Percentiles rank a stretch among this genome's conserved stretches.
phyloP scores from a whole-genome alignment of 2,797 vertebrate genomes.

The Coracias cyanogaster region DNA sequence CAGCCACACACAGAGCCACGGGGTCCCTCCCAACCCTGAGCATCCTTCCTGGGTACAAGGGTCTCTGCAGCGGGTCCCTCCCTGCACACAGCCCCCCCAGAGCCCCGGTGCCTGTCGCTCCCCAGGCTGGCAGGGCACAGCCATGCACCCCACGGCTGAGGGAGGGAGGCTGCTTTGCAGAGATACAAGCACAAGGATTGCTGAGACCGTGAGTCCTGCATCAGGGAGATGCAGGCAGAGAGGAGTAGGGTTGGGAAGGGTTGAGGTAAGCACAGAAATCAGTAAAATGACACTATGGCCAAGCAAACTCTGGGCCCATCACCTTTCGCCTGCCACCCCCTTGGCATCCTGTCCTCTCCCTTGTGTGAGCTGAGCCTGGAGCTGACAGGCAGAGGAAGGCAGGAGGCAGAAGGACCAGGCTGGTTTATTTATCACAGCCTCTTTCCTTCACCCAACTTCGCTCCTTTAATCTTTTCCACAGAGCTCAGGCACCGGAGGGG shows the following conservation, averaged over 20 bases:
- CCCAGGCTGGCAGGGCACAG: not conserved
- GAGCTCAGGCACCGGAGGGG: not conserved
- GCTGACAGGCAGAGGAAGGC: not conserved
- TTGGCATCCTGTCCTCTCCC: not conserved
- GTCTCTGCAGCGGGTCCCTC: not conserved
- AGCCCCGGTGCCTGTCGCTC: fast-evolving
- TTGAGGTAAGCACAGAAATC: not conserved
- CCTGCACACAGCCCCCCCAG: not conserved
- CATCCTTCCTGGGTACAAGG: not conserved
- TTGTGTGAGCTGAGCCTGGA: not conserved
- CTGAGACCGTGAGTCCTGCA: not conserved
- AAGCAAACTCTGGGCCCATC: too few species aligned
- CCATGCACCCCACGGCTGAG: fast-evolving
- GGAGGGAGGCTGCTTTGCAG: not conserved
- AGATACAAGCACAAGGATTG: not conserved
- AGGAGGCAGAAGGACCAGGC: not conserved
- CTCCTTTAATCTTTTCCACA: not conserved
- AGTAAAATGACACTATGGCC: not conserved
- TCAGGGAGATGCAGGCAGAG: fast-evolving
- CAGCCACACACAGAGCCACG: fast-evolving
- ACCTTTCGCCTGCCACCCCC: not conserved
- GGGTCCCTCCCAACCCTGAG: not conserved
- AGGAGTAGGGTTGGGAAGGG: not conserved
- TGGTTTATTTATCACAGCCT: not conserved
- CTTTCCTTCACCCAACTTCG: not conserved